These are phyloP conservation scores for Isotomurus palustris DNA, from an alignment of 2,888 invertebrate genomes.

Conservation along the genomic window DNA sequence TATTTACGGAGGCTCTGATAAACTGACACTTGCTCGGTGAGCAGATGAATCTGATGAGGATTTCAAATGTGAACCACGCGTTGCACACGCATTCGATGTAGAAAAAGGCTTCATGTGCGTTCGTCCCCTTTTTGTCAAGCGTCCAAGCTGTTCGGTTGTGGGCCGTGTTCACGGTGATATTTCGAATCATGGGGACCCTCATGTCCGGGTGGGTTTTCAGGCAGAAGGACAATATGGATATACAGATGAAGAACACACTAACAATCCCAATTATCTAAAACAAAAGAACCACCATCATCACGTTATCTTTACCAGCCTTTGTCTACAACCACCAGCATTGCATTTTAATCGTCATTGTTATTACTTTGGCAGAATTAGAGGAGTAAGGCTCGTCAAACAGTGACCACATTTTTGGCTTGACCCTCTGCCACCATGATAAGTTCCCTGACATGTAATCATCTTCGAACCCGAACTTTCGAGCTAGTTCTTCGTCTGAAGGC, in stretches of 20 bases:
- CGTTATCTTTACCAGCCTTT: neutral
- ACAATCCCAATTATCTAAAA: conserved; percentile 91
- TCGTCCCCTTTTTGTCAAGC: conserved; percentile 79
- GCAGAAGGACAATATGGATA: conserved; percentile 98
- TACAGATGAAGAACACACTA: conserved; percentile 99
- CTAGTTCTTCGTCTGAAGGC: conserved; percentile 95
- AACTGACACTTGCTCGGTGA: conserved; percentile 89
- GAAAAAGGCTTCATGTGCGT: conserved; percentile 95
- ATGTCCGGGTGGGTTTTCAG: conserved; percentile 99
- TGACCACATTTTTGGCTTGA: conserved; percentile 64
- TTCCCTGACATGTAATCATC: conserved; percentile 88
- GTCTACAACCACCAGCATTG: neutral
- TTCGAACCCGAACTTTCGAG: conserved; percentile 94
- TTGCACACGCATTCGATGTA: conserved; percentile 98
- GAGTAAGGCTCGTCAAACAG: conserved; percentile 99
- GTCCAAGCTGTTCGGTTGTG: conserved; percentile 73
- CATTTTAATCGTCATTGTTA: conserved; percentile 34
- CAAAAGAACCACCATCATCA: neutral
- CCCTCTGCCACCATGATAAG: conserved; percentile 90
- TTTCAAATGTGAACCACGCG: conserved; percentile 98
- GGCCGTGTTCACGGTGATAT: conserved; percentile 71
- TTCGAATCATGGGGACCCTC: conserved; percentile 74
- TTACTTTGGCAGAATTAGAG: conserved; percentile 92
- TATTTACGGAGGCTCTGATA: conserved; percentile 78
- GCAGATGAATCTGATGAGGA: conserved; percentile 85